Conservation (phyloP, 2,797 vertebrate genomes). For the Sternotherus odoratus region DNA sequence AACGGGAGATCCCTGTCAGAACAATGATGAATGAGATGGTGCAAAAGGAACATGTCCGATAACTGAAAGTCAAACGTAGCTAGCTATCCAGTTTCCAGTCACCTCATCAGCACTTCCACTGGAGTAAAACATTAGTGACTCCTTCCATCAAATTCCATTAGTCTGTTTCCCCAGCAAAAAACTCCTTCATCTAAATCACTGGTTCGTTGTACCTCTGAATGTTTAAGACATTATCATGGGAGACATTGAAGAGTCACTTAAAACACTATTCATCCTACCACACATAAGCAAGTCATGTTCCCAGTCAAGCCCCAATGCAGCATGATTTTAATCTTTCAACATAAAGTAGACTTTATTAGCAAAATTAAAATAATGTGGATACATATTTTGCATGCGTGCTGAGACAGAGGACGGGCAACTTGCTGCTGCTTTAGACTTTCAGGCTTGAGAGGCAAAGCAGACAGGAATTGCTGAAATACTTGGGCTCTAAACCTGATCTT, state of each 20-base stretch:
- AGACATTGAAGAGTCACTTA: constrained; percentile 55
- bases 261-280: constrained; percentile 26
- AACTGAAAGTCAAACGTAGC: constrained; percentile 19
- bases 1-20: constrained; percentile 53
- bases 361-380: constrained; percentile 17
- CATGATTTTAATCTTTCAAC: constrained; percentile 10
- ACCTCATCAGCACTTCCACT: constrained; percentile 64
- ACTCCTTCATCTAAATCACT: constrained; percentile 54
- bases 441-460: background rate
- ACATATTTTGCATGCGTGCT: background rate
- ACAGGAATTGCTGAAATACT: background rate
- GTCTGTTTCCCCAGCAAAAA: constrained; percentile 55
- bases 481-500: background rate
- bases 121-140: constrained; percentile 64
- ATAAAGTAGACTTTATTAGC: constrained; percentile 18
- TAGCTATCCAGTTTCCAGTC: constrained; percentile 59
- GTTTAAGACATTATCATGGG: constrained; percentile 63
- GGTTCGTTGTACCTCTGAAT: constrained; percentile 40
- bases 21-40: constrained; percentile 39
- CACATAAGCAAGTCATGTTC: constrained; percentile 14
- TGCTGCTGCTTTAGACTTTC: background rate
- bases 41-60: background rate
- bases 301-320: background rate
- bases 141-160: constrained; percentile 56
- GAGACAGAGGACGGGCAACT: background rate